Evolutionary conservation across 2,888 invertebrate genomes (phyloP).

Genomic region (Seira musarum): DNA sequence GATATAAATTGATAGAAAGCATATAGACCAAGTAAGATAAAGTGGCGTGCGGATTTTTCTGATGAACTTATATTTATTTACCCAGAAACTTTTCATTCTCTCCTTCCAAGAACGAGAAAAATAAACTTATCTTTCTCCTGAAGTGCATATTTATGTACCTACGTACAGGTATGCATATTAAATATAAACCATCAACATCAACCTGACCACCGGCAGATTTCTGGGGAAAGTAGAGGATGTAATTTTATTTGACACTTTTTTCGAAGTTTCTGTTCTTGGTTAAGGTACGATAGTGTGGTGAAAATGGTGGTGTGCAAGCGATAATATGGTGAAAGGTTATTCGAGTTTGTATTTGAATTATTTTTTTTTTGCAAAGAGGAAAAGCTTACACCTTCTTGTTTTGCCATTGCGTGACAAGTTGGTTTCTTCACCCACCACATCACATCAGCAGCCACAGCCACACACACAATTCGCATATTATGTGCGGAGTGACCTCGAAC

Average conservation of each 20-base stretch:
- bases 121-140: too few relatives aligned
- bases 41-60: background rate
- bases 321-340: background rate
- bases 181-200: background rate
- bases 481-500: constrained; percentile 52
- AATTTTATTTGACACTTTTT: constrained; percentile 41
- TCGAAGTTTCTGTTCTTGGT: too few relatives aligned
- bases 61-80: too few relatives aligned
- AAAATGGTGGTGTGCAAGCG: background rate
- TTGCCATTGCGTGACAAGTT: constrained; percentile 53
- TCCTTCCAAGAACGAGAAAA: too few relatives aligned
- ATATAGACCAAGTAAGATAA: background rate
- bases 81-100: too few relatives aligned
- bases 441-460: constrained; percentile 5
- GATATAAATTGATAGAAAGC: too few relatives aligned
- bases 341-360: too few relatives aligned
- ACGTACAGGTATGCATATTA: background rate
- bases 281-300: background rate
- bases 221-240: constrained; percentile 22
- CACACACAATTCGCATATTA: constrained; percentile 24
- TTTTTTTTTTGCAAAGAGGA: background rate
- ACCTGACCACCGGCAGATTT: constrained; percentile 13
- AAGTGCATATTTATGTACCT: too few relatives aligned
- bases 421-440: constrained; percentile 18
- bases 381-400: constrained; percentile 16